Evolutionary conservation across 2,888 invertebrate genomes (phyloP).

Genomic region (Drosophila robusta): DNA sequence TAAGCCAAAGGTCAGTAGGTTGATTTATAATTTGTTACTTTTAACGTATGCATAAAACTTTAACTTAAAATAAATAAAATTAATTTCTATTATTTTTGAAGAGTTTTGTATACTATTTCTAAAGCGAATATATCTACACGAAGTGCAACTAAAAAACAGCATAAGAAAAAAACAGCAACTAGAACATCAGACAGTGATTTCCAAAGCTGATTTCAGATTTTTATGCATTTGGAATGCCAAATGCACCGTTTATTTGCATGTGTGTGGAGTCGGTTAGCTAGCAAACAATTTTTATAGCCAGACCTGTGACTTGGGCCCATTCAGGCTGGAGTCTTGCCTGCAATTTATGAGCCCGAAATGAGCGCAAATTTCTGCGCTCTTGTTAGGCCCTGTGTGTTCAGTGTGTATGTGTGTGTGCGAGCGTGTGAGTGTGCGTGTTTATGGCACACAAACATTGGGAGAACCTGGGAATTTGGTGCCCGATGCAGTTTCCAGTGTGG

Average conservation of each 20-base stretch:
- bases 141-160: constrained; percentile 3
- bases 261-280: constrained; percentile 4
- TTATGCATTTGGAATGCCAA: constrained; percentile 5
- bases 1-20: too few species aligned
- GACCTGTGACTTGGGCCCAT: constrained; percentile 24
- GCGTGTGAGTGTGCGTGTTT: constrained; percentile 29
- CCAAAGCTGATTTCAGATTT: constrained; percentile 17
- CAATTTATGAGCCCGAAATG: constrained; percentile 73
- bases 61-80: too few species aligned
- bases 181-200: constrained; percentile 12
- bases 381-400: background rate
- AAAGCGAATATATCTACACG: background rate
- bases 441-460: constrained; percentile 10
- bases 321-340: constrained; percentile 44
- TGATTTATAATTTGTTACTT: too few species aligned
- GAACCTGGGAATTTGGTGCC: constrained; percentile 2
- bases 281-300: constrained; percentile 24
- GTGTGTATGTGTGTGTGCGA: constrained; percentile 19
- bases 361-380: constrained; percentile 55
- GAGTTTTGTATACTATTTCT: background rate
- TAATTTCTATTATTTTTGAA: too few species aligned
- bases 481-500: too few species aligned
- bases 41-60: too few species aligned
- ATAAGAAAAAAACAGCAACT: background rate
- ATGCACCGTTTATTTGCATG: constrained; percentile 8